Evolutionary conservation across 2,797 vertebrate species (phyloP).

Genomic region (Vespertilio murinus): DNA sequence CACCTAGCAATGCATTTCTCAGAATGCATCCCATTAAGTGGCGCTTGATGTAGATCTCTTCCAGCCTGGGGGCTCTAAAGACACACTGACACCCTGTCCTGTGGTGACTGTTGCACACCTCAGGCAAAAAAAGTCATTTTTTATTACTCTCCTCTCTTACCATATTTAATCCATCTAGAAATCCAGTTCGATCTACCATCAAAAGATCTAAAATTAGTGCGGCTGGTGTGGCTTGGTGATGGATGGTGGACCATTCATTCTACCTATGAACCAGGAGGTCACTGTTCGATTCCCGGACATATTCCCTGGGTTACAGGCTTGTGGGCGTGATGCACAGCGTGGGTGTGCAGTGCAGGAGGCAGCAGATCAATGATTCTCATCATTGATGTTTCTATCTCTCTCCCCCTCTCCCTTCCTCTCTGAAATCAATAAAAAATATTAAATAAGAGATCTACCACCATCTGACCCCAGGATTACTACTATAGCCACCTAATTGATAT

Average conservation of each 20-base stretch:
- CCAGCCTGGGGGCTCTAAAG: background rate
- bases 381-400: too few relatives aligned
- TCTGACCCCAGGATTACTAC: background rate
- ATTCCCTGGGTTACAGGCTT: too few relatives aligned
- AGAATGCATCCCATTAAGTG: background rate
- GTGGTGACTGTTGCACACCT: background rate
- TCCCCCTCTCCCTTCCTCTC: too few relatives aligned
- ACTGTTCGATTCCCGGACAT: too few relatives aligned
- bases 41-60: background rate
- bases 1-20: background rate
- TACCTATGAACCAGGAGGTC: too few relatives aligned
- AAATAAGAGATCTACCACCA: background rate
- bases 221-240: too few relatives aligned
- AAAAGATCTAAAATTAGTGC: slow-evolving; percentile 12
- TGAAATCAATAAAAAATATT: too few relatives aligned
- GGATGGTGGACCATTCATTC: too few relatives aligned
- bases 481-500: background rate
- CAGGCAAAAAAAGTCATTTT: background rate
- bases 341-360: too few relatives aligned
- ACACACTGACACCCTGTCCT: background rate
- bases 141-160: background rate
- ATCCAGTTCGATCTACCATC: background rate
- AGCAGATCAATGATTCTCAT: too few relatives aligned
- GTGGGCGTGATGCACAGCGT: too few relatives aligned
- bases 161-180: slow-evolving; percentile 13